Percentiles rank a stretch among this genome's conserved stretches.
Conservation (phyloP, 2,888 invertebrate genomes). For the Beris chalybata region DNA sequence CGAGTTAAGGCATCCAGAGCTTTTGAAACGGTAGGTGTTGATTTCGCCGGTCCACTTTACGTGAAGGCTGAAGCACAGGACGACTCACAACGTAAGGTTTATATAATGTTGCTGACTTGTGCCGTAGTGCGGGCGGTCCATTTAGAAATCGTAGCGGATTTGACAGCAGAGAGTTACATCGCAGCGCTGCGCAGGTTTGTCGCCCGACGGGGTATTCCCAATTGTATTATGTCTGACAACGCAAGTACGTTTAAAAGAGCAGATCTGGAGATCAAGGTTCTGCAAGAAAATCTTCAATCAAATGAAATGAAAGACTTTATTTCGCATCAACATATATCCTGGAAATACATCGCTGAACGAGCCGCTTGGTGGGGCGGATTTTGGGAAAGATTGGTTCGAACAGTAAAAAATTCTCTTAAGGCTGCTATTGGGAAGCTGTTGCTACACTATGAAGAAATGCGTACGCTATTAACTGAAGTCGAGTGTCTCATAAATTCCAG, state of each 20-base stretch:
- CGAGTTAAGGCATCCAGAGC: conserved; percentile 17
- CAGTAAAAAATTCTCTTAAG: conserved; percentile 23
- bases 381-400: conserved; percentile 30
- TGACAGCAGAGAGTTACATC: conserved; percentile 21
- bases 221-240: conserved; percentile 25
- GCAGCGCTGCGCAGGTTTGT: conserved; percentile 27
- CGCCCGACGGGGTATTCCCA: conserved; percentile 24
- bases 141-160: conserved; percentile 15
- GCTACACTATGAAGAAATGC: conserved; percentile 15
- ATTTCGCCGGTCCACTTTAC: conserved; percentile 29
- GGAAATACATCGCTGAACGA: conserved; percentile 26
- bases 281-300: not conserved
- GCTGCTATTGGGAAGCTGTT: conserved; percentile 10
- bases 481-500: conserved; percentile 22
- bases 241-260: conserved; percentile 26
- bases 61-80: not conserved
- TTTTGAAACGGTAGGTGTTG: conserved; percentile 19
- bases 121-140: conserved; percentile 22
- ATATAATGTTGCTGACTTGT: conserved; percentile 21
- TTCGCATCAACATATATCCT: conserved; percentile 8
- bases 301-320: conserved; percentile 15
- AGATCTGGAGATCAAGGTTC: not conserved
- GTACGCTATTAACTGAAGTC: conserved; percentile 11
- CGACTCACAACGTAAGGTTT: conserved; percentile 1
- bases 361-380: conserved; percentile 31